phyloP scores from a whole-genome alignment of 2,113 vertebrate genomes.

The Bucco capensis region DNA sequence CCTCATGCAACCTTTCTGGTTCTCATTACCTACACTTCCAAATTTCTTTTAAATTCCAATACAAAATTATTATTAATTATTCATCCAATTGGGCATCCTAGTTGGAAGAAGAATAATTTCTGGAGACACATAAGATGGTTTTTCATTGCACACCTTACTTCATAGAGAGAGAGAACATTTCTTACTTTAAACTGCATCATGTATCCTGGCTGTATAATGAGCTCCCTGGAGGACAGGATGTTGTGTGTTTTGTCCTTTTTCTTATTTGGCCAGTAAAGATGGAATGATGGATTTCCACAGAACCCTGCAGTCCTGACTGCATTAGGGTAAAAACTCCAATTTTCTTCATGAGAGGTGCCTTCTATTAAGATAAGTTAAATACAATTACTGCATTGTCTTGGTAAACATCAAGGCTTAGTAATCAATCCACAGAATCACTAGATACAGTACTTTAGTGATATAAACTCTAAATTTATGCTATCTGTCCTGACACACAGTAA shows the following conservation, averaged over 20 bases:
- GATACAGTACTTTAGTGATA: neutral
- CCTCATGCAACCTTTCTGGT: neutral
- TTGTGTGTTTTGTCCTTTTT: constrained; percentile 93
- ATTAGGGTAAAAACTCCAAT: constrained; percentile 98
- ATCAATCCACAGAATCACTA: neutral
- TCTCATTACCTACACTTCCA: neutral
- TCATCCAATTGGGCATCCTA: neutral
- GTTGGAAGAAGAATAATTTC: neutral
- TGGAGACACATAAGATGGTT: neutral
- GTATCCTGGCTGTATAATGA: constrained; percentile 97
- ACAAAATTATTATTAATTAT: constrained; percentile 17
- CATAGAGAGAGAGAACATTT: neutral
- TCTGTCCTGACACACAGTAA: neutral
- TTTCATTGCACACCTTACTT: neutral
- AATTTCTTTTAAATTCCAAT: neutral
- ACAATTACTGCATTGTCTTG: constrained; percentile 15
- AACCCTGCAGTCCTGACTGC: constrained; percentile 95
- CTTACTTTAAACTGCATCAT: constrained; percentile 98
- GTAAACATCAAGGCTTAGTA: neutral
- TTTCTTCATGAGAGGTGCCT: constrained; percentile 93
- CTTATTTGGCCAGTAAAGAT: constrained; percentile 98
- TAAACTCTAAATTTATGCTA: neutral
- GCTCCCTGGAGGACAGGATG: constrained; percentile 92
- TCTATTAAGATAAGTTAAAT: constrained; percentile 74
- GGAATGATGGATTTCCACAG: constrained; percentile 98